Evolutionary conservation across 2,113 vertebrate species (phyloP).

Genomic region (Mustela nigripes): DNA sequence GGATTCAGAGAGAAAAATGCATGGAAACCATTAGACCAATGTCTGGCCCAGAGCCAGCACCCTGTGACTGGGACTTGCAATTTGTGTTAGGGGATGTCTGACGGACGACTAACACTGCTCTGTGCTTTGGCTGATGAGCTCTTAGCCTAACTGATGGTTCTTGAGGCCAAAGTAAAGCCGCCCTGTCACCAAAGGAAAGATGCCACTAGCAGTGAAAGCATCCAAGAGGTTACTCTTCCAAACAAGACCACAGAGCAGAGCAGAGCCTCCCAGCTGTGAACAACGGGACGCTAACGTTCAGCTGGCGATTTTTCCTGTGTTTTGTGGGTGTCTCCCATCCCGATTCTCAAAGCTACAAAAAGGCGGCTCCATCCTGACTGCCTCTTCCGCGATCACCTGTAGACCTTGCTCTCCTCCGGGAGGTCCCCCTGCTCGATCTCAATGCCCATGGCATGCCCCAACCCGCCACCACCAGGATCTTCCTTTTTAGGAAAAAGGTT

Average conservation of each 20-base stretch:
- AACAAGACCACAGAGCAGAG: not conserved
- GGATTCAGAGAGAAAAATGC: not conserved
- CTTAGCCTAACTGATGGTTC: no score
- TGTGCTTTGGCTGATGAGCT: not conserved
- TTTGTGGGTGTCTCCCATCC: rapidly evolving
- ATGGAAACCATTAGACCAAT: rapidly evolving
- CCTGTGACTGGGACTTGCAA: rapidly evolving
- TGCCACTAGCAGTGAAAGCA: rapidly evolving
- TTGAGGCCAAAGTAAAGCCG: not conserved
- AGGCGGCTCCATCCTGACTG: rapidly evolving
- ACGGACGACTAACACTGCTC: rapidly evolving
- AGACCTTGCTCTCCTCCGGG: not conserved
- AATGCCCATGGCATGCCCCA: not conserved
- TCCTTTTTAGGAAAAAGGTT: not conserved
- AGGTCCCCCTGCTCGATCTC: rapidly evolving
- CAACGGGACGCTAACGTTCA: rapidly evolving
- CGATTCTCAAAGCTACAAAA: not conserved
- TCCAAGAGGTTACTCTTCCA: not conserved
- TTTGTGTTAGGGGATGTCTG: no score
- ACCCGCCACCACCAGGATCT: not conserved
- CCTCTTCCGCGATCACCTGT: rapidly evolving
- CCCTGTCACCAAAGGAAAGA: not conserved
- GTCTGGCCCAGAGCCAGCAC: rapidly evolving
- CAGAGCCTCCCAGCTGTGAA: rapidly evolving
- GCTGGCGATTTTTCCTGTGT: rapidly evolving